Base-by-base conservation (phyloP, 1,140 invertebrate genomes). In the Drusus annulatus region DNA sequence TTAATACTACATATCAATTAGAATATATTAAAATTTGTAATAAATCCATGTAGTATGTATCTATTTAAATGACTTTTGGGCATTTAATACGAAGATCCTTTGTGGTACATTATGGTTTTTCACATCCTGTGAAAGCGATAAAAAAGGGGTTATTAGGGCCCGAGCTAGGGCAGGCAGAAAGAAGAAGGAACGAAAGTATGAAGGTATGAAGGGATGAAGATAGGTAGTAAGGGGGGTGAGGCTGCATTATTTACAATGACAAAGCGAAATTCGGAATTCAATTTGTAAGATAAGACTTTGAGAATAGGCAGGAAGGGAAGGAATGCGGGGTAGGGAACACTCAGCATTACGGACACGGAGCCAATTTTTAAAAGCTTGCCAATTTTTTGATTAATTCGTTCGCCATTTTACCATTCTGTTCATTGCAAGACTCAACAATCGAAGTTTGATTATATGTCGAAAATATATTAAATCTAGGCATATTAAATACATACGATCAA, bases 181-280 rank as follows among this genome's bases (percentile, higher is more conserved):
- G 54, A 54, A 54, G 52, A 54, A 56, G n/a, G 54, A 7, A 21
- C 19, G 17, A 63, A 25, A 23, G 25, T 45, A 45, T 31, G 45
- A 69, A 69, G 17, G 25, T 45, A 45, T 31, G 45, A 69, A 69
- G 17, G 65, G n/a, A 16, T 69, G 15, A 54, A 54, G 62, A 25
- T 21, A 54, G 31, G 51, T 36, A 17, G 3, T 21, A 25, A 5
- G 4, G 54, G 56, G 76, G 69, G 31, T 60, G 74, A 56, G 76
- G 75, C 78, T 82, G 81, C 81, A 82, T 82, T 82, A 82, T 82
- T 82, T 82, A 82, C 78, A 80, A 75, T 82, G 81, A 82, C 81
- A 82, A 82, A 82, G 81, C 81, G 81, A 82, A 82, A 80, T 82
- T 82, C 74, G 51, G 81, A 82, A 82, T 82, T 82, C 81, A 79